Conservation (phyloP, 1,140 invertebrate genomes). For the Dolichoris vasculosae region DNA sequence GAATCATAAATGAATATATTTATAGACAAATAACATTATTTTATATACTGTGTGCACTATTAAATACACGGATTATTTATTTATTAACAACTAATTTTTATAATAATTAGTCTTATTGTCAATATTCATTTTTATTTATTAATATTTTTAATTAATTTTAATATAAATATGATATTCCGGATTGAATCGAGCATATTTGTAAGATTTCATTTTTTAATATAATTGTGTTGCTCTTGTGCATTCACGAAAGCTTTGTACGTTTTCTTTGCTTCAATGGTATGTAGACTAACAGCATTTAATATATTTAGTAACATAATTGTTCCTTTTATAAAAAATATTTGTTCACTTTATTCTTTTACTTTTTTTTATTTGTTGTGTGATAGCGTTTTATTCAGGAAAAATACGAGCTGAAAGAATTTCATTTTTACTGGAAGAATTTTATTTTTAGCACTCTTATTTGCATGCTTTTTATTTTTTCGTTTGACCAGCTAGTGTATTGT, state of each 20-base stretch:
- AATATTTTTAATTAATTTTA: too few relatives aligned
- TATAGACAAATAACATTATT: background rate
- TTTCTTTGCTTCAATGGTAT: background rate
- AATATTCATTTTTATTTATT: background rate
- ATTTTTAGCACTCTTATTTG: slow-evolving; percentile 26
- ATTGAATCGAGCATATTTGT: too few relatives aligned
- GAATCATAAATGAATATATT: background rate
- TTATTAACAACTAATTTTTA: background rate
- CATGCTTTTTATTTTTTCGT: slow-evolving; percentile 11
- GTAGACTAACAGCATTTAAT: background rate
- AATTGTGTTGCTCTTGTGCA: background rate
- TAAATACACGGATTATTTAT: background rate
- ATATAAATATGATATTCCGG: too few relatives aligned
- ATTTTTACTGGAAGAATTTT: slow-evolving; percentile 33
- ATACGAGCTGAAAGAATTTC: slow-evolving; percentile 14
- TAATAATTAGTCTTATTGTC: background rate
- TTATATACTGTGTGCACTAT: background rate
- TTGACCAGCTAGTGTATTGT: background rate
- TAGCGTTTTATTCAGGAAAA: slow-evolving; percentile 3
- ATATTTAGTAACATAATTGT: background rate
- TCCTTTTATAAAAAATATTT: background rate
- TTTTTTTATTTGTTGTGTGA: background rate
- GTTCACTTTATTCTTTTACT: background rate
- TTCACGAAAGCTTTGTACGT: background rate
- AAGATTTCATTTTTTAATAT: background rate